phyloP scores from a whole-genome alignment of 2,797 vertebrate species.

The Hydrolagus colliei region DNA sequence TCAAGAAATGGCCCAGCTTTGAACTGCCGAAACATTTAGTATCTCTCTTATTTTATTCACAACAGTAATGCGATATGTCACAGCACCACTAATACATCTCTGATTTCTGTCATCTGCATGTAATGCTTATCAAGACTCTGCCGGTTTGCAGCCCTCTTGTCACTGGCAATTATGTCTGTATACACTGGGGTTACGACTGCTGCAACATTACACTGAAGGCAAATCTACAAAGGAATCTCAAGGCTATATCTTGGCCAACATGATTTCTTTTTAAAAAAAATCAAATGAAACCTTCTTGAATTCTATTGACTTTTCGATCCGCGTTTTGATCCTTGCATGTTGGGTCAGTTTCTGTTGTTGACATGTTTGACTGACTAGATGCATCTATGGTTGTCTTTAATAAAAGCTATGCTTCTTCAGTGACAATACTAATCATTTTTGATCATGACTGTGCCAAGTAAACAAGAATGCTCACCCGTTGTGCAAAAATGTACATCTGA shows the following conservation, averaged over 20 bases:
- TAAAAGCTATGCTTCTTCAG: background rate
- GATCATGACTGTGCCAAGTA: background rate
- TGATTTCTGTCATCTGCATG: constrained; percentile 96
- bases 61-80: constrained; percentile 98
- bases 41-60: constrained; percentile 96
- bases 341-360: background rate
- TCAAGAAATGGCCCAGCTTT: constrained; percentile 80
- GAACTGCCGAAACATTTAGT: constrained; percentile 86
- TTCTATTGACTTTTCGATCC: background rate
- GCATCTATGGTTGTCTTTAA: background rate
- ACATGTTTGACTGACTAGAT: background rate
- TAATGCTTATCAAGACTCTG: constrained; percentile 95
- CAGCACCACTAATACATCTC: constrained; percentile 83
- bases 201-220: constrained; percentile 59
- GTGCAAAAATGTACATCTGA: too few relatives aligned
- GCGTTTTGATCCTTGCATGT: too few relatives aligned
- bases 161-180: constrained; percentile 91
- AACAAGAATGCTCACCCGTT: too few relatives aligned
- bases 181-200: constrained; percentile 72
- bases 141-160: constrained; percentile 96
- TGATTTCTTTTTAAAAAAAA: background rate
- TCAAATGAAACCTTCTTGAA: constrained; percentile 5
- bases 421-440: background rate
- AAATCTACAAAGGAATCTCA: constrained; percentile 53
- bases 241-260: constrained; percentile 39